Conservation (phyloP, 2,888 invertebrate genomes). For the Anticlea derivata region DNA sequence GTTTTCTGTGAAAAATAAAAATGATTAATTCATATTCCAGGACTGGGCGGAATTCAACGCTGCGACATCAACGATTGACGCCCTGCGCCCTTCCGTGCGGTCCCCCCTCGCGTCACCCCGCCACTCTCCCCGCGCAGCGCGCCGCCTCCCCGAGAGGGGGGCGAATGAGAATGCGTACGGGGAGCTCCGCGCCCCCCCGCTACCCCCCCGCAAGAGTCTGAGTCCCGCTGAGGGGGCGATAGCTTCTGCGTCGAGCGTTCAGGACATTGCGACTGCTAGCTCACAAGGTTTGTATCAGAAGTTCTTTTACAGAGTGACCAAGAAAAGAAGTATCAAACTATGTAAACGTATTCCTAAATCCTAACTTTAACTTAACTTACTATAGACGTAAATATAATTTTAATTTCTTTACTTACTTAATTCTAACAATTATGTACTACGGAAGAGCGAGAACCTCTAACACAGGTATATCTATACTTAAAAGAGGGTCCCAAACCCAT, state of each 20-base stretch:
- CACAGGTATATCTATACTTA: too few species aligned
- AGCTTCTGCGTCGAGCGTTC: conserved; percentile 68
- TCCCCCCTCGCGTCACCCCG: conserved; percentile 85
- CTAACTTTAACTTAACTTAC: too few species aligned
- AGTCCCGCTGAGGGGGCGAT: conserved; percentile 69
- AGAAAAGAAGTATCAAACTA: too few species aligned
- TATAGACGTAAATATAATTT: too few species aligned
- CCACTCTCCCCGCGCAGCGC: conserved; percentile 66
- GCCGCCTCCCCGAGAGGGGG: conserved; percentile 46
- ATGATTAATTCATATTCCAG: conserved; percentile 49
- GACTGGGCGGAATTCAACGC: conserved; percentile 86
- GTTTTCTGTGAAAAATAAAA: too few species aligned
- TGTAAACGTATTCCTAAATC: too few species aligned
- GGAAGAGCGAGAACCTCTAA: too few species aligned
- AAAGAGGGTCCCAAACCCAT: too few species aligned
- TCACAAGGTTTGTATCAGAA: conserved; percentile 42
- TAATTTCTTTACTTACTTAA: too few species aligned
- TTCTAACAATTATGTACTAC: too few species aligned
- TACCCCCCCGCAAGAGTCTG: conserved; percentile 84
- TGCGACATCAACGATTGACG: conserved; percentile 85
- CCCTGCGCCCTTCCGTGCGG: conserved; percentile 72
- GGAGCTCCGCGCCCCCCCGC: conserved; percentile 73
- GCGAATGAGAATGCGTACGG: conserved; percentile 72
- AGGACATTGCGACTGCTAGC: conserved; percentile 67
- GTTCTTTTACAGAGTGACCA: too few species aligned